These are phyloP conservation scores for Bibio marci DNA, from an alignment of 2,888 invertebrate genomes.

Conservation along the genomic window DNA sequence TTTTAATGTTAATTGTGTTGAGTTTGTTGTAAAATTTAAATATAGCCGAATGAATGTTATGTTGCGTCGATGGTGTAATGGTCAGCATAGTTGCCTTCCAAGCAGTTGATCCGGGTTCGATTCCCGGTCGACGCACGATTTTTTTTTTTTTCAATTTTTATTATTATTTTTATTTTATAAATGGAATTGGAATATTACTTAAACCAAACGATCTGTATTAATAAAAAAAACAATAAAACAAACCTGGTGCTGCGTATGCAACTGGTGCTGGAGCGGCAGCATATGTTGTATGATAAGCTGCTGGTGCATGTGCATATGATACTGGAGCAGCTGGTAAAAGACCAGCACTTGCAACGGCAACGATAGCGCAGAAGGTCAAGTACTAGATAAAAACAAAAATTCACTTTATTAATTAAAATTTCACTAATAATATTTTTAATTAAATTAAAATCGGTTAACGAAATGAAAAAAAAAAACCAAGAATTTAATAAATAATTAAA, in stretches of 20 bases:
- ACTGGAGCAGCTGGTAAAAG: constrained; percentile 10
- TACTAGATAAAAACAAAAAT: constrained; percentile 9
- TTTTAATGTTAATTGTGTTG: too few species aligned
- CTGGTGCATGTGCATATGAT: constrained; percentile 3
- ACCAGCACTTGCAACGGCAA: constrained; percentile 14
- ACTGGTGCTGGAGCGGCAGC: constrained; percentile 7
- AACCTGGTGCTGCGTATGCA: constrained; percentile 7
- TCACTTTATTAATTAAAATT: too few species aligned
- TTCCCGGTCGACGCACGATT: constrained; percentile 11
- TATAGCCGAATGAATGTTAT: too few species aligned
- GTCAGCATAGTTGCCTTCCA: constrained; percentile 34
- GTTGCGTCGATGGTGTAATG: constrained; percentile 32
- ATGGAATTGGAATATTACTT: too few species aligned
- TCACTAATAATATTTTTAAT: too few species aligned
- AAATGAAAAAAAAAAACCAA: too few species aligned
- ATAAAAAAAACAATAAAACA: too few species aligned
- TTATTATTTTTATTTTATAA: too few species aligned
- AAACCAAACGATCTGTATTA: too few species aligned
- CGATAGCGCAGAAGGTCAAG: constrained; percentile 15
- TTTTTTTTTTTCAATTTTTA: neutral
- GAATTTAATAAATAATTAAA: too few species aligned
- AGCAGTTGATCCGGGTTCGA: constrained; percentile 34
- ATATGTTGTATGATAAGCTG: constrained; percentile 11
- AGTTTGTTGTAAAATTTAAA: too few species aligned
- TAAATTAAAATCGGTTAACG: too few species aligned